A percentile compares a stretch with the other conserved stretches of the same genome.
Evolutionary conservation across 2,797 vertebrate genomes (phyloP).

Genomic region (Rhinichthys osculus): DNA sequence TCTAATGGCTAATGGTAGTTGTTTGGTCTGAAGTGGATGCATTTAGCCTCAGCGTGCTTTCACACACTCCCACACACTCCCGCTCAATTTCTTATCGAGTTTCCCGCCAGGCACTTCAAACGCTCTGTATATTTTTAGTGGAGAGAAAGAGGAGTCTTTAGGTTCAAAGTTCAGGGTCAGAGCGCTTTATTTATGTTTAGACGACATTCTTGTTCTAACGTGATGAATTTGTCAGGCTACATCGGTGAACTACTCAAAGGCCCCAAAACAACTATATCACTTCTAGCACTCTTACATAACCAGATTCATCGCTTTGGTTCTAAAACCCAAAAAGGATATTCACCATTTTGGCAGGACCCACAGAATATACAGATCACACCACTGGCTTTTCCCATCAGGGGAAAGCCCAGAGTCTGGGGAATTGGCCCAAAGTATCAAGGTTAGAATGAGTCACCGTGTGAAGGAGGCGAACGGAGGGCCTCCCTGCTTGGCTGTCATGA

Average conservation of each 20-base stretch:
- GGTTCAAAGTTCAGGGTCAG: constrained; percentile 62
- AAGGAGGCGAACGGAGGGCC: constrained; percentile 54
- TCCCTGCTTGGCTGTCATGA: constrained; percentile 56
- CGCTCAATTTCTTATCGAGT: constrained; percentile 53
- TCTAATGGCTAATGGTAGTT: constrained; percentile 56
- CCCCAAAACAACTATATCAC: constrained; percentile 21
- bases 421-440: constrained; percentile 57
- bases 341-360: constrained; percentile 35
- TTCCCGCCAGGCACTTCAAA: constrained; percentile 56
- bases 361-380: constrained; percentile 50
- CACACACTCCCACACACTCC: constrained; percentile 50
- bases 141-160: constrained; percentile 44
- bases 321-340: constrained; percentile 36
- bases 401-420: constrained; percentile 49
- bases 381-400: constrained; percentile 25
- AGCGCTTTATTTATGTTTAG: constrained; percentile 62
- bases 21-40: constrained; percentile 44
- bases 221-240: constrained; percentile 53
- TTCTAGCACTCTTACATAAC: constrained; percentile 42
- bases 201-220: constrained; percentile 41
- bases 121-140: constrained; percentile 57
- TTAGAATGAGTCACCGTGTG: constrained; percentile 63
- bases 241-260: constrained; percentile 21
- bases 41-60: constrained; percentile 53
- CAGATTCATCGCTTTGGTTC: constrained; percentile 36